Evolutionary conservation across 2,888 invertebrate genomes (phyloP), one percentile per base, ranked within the genome.

Genomic region (Cerceris rybyensis): DNA sequence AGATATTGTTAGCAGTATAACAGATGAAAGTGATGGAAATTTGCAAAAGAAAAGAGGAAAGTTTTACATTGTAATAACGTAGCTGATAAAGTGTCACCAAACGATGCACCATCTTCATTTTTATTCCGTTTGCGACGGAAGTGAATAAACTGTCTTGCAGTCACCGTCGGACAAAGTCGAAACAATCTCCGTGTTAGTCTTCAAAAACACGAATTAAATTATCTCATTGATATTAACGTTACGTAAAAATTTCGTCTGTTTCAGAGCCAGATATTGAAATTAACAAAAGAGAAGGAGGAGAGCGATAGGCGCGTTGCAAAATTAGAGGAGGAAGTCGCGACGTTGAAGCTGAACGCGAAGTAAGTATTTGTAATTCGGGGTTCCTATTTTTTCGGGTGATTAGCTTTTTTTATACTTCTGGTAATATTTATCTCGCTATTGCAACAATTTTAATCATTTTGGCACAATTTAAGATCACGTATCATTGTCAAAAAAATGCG

Each of bases 281-380:
- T 91, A 63, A 80, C 76, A 6, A 87, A 87, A 49, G 90, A 90
- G 70, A 91, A 90, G 65, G 86, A 86, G 9, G 87, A 88, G 28
- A 89, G 82, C 78, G 88, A 90, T 42, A 88, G 87, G 72, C 87
- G 90, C 11, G 85, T 92, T 59, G 83, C 74, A 6, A 88, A 88
- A 70, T 81, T 92, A 58, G 92, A 92, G 73, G 89, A 90, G 43
- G 90, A 92, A 73, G 85, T 92, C 43, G 83, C 88, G 16, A 75
- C 84, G 8, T 66, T 92, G 55, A 92, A 90, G 72, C 75, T 91
- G 55, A 88, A 87, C 76, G 84, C 87, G 63, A 92, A 89, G 92
- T 92, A 85, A 89, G 91, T 91, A n/a, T 65, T 78, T 67, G 63
- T 55, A 50, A 39, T 61, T 73, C 61, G 13, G 66, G 59, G 67